A percentile compares a stretch with the other conserved stretches of the same genome.
Evolutionary conservation across 2,797 vertebrate genomes (phyloP).

Genomic region (Sebastes kiyomatsui): DNA sequence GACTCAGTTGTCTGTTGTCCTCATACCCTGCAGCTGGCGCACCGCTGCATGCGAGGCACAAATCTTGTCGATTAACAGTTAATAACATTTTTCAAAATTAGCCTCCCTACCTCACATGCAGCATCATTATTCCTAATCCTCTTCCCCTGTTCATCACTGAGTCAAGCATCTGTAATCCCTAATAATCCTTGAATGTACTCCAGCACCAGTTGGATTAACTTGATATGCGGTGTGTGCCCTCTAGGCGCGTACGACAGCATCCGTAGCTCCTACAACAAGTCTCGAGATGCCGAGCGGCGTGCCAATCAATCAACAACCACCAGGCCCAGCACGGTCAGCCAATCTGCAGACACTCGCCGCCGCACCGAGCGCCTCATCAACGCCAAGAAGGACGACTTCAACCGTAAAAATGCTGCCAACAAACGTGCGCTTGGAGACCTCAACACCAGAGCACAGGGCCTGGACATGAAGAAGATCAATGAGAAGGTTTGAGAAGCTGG

Average conservation of each 20-base stretch:
- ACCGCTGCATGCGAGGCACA: too few relatives aligned
- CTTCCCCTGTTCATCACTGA: background rate
- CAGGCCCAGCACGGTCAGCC: conserved; percentile 85
- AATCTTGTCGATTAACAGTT: too few relatives aligned
- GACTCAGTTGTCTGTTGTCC: too few relatives aligned
- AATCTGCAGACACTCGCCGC: conserved; percentile 86
- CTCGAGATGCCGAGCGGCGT: conserved; percentile 84
- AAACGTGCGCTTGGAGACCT: conserved; percentile 87
- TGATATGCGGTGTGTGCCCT: background rate
- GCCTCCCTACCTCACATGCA: background rate
- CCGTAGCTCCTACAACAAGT: conserved; percentile 86
- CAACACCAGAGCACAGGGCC: conserved; percentile 62
- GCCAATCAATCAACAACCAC: conserved; percentile 85
- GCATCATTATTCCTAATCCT: background rate
- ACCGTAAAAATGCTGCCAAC: conserved; percentile 89
- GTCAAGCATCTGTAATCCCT: background rate
- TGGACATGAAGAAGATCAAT: conserved; percentile 90
- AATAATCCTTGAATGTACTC: background rate
- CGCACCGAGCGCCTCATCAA: conserved; percentile 85
- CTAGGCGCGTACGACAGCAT: conserved; percentile 96
- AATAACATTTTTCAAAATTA: too few relatives aligned
- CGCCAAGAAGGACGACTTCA: conserved; percentile 87
- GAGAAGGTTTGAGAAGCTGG: conserved; percentile 86
- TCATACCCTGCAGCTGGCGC: too few relatives aligned
- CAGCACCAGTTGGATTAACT: background rate